These are phyloP conservation scores for Cyclophora punctaria DNA, from an alignment of 2,888 invertebrate species.

Conservation along the genomic window DNA sequence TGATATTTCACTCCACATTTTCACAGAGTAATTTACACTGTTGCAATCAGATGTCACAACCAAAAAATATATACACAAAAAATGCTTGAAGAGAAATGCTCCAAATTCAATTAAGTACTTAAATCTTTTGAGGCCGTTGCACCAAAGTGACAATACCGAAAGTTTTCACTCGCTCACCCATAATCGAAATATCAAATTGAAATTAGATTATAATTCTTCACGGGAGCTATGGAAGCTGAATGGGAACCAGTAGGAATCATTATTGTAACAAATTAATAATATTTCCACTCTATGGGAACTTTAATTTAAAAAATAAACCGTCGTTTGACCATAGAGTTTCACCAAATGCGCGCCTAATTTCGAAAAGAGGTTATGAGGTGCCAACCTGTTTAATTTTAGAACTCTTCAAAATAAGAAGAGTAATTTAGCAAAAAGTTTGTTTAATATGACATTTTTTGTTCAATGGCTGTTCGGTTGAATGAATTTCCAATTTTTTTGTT, in stretches of 20 bases:
- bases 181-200: constrained; percentile 55
- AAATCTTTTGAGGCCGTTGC: constrained; percentile 36
- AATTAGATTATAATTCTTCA: constrained; percentile 69
- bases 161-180: constrained; percentile 55
- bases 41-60: background rate
- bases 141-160: constrained; percentile 56
- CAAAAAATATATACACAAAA: constrained; percentile 18
- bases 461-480: constrained; percentile 35
- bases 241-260: constrained; percentile 57
- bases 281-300: constrained; percentile 55
- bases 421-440: constrained; percentile 49
- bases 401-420: constrained; percentile 42
- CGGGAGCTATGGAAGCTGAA: constrained; percentile 64
- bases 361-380: constrained; percentile 1
- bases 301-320: background rate
- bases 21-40: background rate
- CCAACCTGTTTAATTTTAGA: constrained; percentile 10
- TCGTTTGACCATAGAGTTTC: too few relatives aligned
- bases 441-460: constrained; percentile 18
- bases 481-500: constrained; percentile 28
- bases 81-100: constrained; percentile 31
- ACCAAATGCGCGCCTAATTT: constrained; percentile 3
- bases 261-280: constrained; percentile 59
- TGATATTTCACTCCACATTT: background rate
- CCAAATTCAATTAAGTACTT: constrained; percentile 60